phyloP scores from a whole-genome alignment of 2,888 invertebrate genomes.

The Hirtodrosophila alboralis region DNA sequence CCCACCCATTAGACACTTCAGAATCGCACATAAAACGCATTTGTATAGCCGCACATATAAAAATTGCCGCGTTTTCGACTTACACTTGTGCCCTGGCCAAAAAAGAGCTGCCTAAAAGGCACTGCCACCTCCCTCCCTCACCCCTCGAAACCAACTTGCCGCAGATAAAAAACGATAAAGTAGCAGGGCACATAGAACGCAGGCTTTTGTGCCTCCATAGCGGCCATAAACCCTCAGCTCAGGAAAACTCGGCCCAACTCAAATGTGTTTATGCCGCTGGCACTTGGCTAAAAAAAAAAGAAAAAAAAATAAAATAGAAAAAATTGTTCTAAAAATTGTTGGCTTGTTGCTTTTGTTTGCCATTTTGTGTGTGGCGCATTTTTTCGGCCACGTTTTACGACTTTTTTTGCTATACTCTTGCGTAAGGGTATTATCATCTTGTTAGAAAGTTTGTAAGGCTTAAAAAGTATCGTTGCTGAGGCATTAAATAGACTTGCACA shows the following conservation, averaged over 20 bases:
- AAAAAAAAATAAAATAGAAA: too few species aligned
- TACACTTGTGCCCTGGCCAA: constrained; percentile 55
- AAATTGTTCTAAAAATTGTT: constrained; percentile 71
- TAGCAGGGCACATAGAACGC: constrained; percentile 46
- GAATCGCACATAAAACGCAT: constrained; percentile 59
- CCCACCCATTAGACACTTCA: constrained; percentile 40
- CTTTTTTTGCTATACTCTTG: constrained; percentile 13
- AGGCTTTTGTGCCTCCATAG: constrained; percentile 22
- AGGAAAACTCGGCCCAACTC: constrained; percentile 38
- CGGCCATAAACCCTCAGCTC: constrained; percentile 4
- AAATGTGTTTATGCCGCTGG: constrained; percentile 65
- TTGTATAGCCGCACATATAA: constrained; percentile 47
- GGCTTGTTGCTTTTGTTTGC: constrained; percentile 77
- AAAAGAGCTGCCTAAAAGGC: constrained; percentile 58
- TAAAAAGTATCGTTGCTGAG: too few species aligned
- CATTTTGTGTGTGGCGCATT: constrained; percentile 63
- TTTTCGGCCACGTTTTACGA: constrained; percentile 42
- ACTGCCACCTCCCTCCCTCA: neutral
- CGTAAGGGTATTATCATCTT: too few species aligned
- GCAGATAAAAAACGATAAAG: constrained; percentile 58
- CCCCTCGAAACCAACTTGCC: constrained; percentile 29
- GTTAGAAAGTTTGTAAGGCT: too few species aligned
- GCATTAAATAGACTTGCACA: too few species aligned
- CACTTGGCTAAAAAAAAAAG: too few species aligned
- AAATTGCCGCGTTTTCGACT: constrained; percentile 56